A percentile compares a stretch with the other conserved stretches of the same genome.
Conservation (phyloP, 2,113 vertebrate genomes). For the Notarius quadriscutis region DNA sequence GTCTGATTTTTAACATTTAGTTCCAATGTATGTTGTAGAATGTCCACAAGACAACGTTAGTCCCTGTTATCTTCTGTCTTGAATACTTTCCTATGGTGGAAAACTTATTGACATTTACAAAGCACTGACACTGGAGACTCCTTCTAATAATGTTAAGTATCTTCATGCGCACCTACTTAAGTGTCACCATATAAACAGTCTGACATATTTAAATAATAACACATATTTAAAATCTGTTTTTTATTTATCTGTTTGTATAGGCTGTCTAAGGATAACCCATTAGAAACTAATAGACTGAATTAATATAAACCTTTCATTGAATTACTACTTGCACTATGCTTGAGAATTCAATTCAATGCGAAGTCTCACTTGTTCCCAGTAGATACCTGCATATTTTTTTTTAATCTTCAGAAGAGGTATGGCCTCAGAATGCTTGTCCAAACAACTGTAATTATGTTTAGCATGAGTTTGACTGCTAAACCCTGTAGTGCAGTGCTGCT, state of each 20-base stretch:
- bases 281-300: background rate
- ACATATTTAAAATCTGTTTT: background rate
- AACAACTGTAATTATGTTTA: conserved; percentile 61
- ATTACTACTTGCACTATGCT: background rate
- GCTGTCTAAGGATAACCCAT: background rate
- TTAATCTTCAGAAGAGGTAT: conserved; percentile 45
- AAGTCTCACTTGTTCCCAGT: background rate
- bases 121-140: no score
- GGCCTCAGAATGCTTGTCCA: conserved; percentile 55
- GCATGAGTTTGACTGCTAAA: conserved; percentile 55
- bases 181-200: no score
- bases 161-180: no score
- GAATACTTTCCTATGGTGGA: no score
- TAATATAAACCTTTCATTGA: background rate
- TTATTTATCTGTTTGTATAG: background rate
- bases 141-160: no score
- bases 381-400: background rate
- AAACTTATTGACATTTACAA: no score
- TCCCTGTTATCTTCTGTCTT: no score
- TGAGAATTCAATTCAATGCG: conserved; percentile 33
- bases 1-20: no score
- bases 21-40: no score
- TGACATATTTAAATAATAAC: no score
- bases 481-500: conserved; percentile 40
- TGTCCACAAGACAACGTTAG: no score